Base-by-base conservation (phyloP, 2,113 vertebrate species). In the Heterotilapia buettikoferi region DNA sequence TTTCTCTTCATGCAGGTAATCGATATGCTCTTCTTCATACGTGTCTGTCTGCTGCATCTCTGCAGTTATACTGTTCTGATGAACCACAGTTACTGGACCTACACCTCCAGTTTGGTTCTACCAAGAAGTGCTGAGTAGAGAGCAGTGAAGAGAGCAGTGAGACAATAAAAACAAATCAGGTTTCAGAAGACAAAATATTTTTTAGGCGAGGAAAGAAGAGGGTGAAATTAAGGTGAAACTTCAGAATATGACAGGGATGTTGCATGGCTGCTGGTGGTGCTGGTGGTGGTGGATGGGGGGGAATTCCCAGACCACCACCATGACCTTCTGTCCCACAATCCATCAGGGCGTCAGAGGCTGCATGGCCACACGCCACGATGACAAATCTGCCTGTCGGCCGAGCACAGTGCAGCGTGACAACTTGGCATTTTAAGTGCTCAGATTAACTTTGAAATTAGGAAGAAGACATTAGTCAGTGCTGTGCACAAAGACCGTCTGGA, bases 301-400 rank as follows among this genome's bases (percentile, higher is more conserved):
- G 53, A 18, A 73, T 56, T 88, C 83, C 61, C 57, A 85, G 80
- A 82, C 86, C 83, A 38, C 80, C 66, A 3, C 36, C 13, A 3
- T 84, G 85, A 80, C 91, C 93, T 92, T 93, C 84, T 90, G 79
- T 91, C 88, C 88, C 86, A 90, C 89, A 90, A 95, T 97, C 90
- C 94, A 95, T 96, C 96, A 95, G 91, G 71, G 63, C 84, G 71
- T 93, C 93, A 53, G 53, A 84, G 66, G 73, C 90, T 80, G 88
- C 76, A 83, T 7, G 90, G 86, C 91, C 89, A 85, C 92, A 88
- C 31, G 83, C 68, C 86, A 87, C 18, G 6, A 80, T 95, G 94
- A 96, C 95, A 95, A 92, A 96, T 96, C 90, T 93, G 90, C 90
- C 93, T 66, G 94, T 95, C 92, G 90, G 66, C 10, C 24, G 5